phyloP scores from a whole-genome alignment of 2,888 invertebrate genomes.

The Oxytorus armatus region DNA sequence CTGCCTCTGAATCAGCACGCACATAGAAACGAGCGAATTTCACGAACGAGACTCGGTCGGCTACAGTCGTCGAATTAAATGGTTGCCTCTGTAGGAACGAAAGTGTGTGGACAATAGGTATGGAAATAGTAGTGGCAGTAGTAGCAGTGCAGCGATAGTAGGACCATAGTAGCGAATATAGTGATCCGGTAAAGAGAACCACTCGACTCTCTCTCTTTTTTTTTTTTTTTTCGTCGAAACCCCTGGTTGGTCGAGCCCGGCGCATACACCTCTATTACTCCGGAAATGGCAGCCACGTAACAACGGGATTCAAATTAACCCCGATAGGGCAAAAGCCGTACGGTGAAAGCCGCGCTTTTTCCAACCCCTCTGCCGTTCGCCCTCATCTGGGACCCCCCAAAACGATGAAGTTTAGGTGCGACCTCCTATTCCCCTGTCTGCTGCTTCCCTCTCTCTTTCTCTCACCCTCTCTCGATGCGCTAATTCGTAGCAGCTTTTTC shows the following conservation, averaged over 20 bases:
- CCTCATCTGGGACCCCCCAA: conserved; percentile 19
- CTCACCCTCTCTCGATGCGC: conserved; percentile 6
- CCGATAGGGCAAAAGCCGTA: conserved; percentile 60
- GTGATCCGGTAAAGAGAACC: conserved; percentile 31
- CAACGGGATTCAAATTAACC: conserved; percentile 69
- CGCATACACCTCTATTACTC: conserved; percentile 56
- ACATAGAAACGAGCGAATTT: conserved; percentile 28
- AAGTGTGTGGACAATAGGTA: conserved; percentile 54
- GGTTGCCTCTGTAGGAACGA: conserved; percentile 24
- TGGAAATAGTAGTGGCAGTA: conserved; percentile 29
- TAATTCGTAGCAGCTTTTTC: conserved; percentile 32
- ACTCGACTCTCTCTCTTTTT: conserved; percentile 46
- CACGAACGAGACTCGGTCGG: conserved; percentile 29
- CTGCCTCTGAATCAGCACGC: background rate
- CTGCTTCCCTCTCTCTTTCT: conserved; percentile 4
- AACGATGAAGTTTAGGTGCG: conserved; percentile 45
- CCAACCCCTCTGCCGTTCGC: conserved; percentile 23
- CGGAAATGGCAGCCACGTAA: conserved; percentile 67
- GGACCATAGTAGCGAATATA: conserved; percentile 21
- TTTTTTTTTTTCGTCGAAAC: conserved; percentile 33
- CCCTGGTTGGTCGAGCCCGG: conserved; percentile 37
- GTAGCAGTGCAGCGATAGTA: conserved; percentile 23
- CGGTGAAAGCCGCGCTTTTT: conserved; percentile 34
- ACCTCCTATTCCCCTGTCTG: conserved; percentile 26
- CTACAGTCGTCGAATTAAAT: conserved; percentile 58